A percentile compares a stretch with the other conserved stretches of the same genome.
Evolutionary conservation across 2,113 vertebrate species (phyloP).

Genomic region (Megatriorchis doriae): DNA sequence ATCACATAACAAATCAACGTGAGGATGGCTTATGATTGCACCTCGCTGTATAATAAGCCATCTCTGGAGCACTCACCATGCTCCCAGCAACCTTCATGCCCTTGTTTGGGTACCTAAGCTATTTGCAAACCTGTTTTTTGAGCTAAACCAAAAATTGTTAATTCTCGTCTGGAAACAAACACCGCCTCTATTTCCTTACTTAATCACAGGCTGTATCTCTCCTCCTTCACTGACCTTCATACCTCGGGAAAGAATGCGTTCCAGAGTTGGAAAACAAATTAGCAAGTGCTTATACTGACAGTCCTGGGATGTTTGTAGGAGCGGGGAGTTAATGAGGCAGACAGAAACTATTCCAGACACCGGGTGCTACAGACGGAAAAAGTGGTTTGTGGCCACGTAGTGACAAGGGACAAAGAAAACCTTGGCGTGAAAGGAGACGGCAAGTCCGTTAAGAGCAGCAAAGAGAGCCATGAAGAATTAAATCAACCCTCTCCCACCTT

Average conservation of each 20-base stretch:
- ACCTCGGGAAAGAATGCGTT: background rate
- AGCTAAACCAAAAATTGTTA: background rate
- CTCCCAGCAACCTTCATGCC: background rate
- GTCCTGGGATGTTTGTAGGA: background rate
- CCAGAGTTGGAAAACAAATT: background rate
- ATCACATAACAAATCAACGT: background rate
- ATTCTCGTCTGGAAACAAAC: background rate
- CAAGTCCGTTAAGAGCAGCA: background rate
- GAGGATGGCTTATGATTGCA: background rate
- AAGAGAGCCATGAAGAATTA: background rate
- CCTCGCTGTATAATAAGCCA: background rate
- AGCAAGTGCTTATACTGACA: background rate
- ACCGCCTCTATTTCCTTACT: background rate
- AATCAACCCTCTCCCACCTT: background rate
- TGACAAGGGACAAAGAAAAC: background rate
- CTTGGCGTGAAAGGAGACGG: background rate
- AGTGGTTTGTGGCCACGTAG: background rate
- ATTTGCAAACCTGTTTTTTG: background rate
- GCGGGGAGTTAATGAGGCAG: background rate
- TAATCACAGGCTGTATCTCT: background rate
- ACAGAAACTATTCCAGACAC: background rate
- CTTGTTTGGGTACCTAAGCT: background rate
- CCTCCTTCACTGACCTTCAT: conserved; percentile 13
- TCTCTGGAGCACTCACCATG: background rate
- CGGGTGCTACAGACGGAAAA: background rate